Base-by-base conservation (phyloP, 2,113 vertebrate genomes). In the Vimba vimba region DNA sequence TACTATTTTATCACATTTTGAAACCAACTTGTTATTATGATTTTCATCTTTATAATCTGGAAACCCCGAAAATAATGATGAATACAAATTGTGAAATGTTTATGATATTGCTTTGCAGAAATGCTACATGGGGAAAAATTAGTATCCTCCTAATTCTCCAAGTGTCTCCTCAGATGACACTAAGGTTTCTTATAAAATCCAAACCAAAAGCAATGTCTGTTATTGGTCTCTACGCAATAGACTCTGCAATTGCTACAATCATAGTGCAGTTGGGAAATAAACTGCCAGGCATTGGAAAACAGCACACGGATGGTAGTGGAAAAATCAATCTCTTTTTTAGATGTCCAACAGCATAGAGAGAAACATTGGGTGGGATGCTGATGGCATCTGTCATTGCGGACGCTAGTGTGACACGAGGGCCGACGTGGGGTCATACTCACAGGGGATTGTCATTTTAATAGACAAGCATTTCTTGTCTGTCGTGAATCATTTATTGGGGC, bases 201-300 rank as follows among this genome's bases (percentile, higher is more conserved):
- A 30, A 69, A 82, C 43, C n/a, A 52, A 77, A 30, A 21, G 55
- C 74, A 36, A 39, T 62, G 83, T 62, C 55, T 47, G 36, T 80
- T 73, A 80, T n/a, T 68, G n/a, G 33, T 74, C 39, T 81, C 55
- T 80, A 59, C 39, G 52, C 78, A 73, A 33, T 52, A 86, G 78
- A 74, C 77, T 74, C n/a, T 74, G 19, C 52, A 74, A 74, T 80
- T 73, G 68, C 78, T 59, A 74, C 77, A 23, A 52, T 82, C 62
- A 55, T 81, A 23, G 78, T 71, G 55, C 78, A 86, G 85, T 80
- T 86, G 85, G 85, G 85, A 81, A 86, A 86, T 81, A 80, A 86
- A 80, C 55, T 62, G 52, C 30, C 64, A 84, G n/a, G 66, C 73
- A 77, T 55, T 71, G 81, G 75, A 30, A 83, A 79, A 79, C 62